Conservation (phyloP, 1,140 invertebrate genomes). For the Drosophila subobscura region DNA sequence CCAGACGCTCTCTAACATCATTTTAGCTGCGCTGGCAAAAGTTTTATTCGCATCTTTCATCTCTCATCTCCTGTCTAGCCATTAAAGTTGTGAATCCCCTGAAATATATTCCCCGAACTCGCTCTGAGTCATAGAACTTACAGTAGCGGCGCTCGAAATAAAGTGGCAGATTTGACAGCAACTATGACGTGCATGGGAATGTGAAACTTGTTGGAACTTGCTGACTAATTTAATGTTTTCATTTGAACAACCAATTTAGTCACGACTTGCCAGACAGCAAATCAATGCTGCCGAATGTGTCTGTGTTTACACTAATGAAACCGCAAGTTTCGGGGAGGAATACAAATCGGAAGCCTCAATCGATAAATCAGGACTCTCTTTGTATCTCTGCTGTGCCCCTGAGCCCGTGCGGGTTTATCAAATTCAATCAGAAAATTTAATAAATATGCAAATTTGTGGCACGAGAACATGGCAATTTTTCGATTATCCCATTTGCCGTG, state of each 20-base stretch:
- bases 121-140: constrained; percentile 6
- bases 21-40: constrained; percentile 30
- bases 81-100: constrained; percentile 18
- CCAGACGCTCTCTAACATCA: neutral
- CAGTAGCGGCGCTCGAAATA: constrained; percentile 2
- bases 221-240: constrained; percentile 55
- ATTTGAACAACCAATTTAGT: constrained; percentile 50
- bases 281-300: constrained; percentile 40
- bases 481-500: constrained; percentile 49
- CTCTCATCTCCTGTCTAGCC: constrained; percentile 28
- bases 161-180: constrained; percentile 42
- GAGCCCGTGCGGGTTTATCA: constrained; percentile 42
- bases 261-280: constrained; percentile 14
- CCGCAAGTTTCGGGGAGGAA: constrained; percentile 34
- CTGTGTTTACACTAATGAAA: constrained; percentile 34
- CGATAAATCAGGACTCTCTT: constrained; percentile 36
- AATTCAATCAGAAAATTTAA: constrained; percentile 77
- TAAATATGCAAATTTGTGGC: constrained; percentile 75
- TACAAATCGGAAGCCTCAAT: constrained; percentile 11
- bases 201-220: constrained; percentile 41
- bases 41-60: constrained; percentile 42
- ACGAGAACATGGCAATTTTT: constrained; percentile 58
- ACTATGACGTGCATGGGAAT: constrained; percentile 18
- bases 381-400: constrained; percentile 21
- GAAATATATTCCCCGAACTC: no score